Conservation (phyloP, 1,140 invertebrate species). For the Drosophila virilis region DNA sequence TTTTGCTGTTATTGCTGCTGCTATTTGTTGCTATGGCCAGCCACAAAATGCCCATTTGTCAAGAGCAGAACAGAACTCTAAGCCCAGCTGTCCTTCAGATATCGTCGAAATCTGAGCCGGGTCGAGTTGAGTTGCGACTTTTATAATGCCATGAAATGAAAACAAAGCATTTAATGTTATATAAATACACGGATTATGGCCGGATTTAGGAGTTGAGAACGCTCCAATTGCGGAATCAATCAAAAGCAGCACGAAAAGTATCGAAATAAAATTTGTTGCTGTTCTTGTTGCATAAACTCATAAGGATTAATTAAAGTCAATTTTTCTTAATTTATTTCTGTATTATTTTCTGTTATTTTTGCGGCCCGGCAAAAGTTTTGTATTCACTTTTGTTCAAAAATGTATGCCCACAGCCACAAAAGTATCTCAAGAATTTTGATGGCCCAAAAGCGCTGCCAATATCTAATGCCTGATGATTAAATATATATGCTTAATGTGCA, state of each 20-base stretch:
- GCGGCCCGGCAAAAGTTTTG: conserved; percentile 15
- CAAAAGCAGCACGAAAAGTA: conserved; percentile 8
- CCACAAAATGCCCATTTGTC: conserved; percentile 58
- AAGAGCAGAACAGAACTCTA: conserved; percentile 57
- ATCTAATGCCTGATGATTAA: not conserved
- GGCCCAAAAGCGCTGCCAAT: not conserved
- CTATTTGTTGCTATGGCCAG: conserved; percentile 22
- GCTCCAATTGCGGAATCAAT: conserved; percentile 41
- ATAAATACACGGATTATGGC: conserved; percentile 33
- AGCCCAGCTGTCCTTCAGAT: conserved; percentile 50
- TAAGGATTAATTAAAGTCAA: conserved; percentile 41
- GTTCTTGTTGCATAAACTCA: conserved; percentile 3
- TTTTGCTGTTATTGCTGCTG: conserved; percentile 56
- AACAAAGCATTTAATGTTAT: conserved; percentile 42
- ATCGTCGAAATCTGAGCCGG: not conserved
- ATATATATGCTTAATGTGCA: conserved; percentile 8
- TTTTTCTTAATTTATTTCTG: not conserved
- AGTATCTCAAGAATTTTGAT: conserved; percentile 17
- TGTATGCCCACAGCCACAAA: conserved; percentile 1
- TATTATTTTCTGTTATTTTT: not conserved
- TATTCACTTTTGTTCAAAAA: conserved; percentile 3
- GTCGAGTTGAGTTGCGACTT: conserved; percentile 3
- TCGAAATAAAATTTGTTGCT: conserved; percentile 1
- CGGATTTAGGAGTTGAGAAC: conserved; percentile 20
- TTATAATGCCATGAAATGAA: conserved; percentile 30